Base-by-base conservation (phyloP, 2,797 vertebrate species). In the Siniperca scherzeri region DNA sequence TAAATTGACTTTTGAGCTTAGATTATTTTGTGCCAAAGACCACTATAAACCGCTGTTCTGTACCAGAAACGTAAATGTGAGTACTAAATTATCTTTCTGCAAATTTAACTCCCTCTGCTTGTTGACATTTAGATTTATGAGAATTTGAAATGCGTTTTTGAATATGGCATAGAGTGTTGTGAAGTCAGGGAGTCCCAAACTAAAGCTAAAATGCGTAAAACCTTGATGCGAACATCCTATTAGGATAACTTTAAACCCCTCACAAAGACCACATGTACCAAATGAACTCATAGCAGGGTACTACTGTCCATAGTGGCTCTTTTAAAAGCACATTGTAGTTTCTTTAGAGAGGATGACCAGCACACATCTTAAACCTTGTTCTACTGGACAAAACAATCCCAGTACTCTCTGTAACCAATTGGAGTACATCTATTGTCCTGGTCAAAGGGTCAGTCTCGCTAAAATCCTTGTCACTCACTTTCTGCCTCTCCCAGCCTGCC, bases 401-500 rank as follows among this genome's bases (percentile, higher is more conserved):
- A 33, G 27, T 46, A 7, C 14, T 30, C 50, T 71, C 42, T 60
- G 0, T 69, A 61, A 44, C 52, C 65, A 33, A 42, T 77, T 25
- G 3, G 30, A 83, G 27, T 62, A 4, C 16, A 42, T 69, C 36
- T 27, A 3, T 66, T 65, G 27, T 44, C 52, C 60, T 57, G 4
- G 64, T 83, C 50, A 7, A 16, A 70, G 64, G 65, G 78, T 81
- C 73, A 60, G 71, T 77, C 70, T 86, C 21, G 2, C 75, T 87
- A 82, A 85, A 64, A 60, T 55, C 74, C 57, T 71, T 21, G 64
- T 77, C 77, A 30, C 27, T 80, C 67, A 62, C 60, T 64, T 30
- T 27, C 11, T 65, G 48, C 57, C 36, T 78, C 62, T 50, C 55
- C 27, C 7, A 9, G 44, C 53, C 36, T 70, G 56, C 85, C 85